Evolutionary conservation across 2,888 invertebrate genomes (phyloP), one percentile per base, ranked within the genome.

Genomic region (Sphaerophoria rueppellii): DNA sequence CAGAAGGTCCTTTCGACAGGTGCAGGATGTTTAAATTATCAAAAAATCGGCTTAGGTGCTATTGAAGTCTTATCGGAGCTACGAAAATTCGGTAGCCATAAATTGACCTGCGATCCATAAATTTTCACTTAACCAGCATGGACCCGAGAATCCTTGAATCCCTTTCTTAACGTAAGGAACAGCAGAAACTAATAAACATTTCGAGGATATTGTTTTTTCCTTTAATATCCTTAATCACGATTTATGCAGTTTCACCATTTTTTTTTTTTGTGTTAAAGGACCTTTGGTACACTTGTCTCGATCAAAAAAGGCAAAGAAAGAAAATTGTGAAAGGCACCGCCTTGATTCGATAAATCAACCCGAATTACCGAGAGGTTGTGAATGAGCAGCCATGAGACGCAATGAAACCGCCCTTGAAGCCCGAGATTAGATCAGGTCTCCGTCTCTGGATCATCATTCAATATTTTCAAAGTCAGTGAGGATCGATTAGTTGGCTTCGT

Each of bases 401-500:
- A 79, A 61, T 48, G 73, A 37, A 37, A 54, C 79, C 74, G 79
- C 73, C 72, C 67, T 12, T 37, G 24, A 32, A 14, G 32, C 7
- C n/a, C 9, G 40, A 67, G 77, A 81, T 77, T 78, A 74, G 78
- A 78, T 78, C 78, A 69, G 60, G 32, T 52, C 11, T 14, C 7
- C 40, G 9, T 40, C 9, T 40, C 9, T 9, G 48, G 48, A 71
- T 71, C 67, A 73, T 73, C 73, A 69, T 67, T 73, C 48, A 48
- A 43, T 50, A 24, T 24, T 24, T 24, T 24, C 24, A 24, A 40
- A 40, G 40, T 73, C 4, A 34, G 35, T 9, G 11, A 46, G 58
- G 14, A 61, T 75, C 70, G 80, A 63, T 80, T 78, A 69, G 67
- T 76, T 75, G 24, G n/a, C n/a, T n/a, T n/a, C n/a, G n/a, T n/a